Percentiles rank a stretch among this genome's conserved stretches.
phyloP scores from a whole-genome alignment of 2,113 vertebrate genomes.

The Gambusia holbrooki region DNA sequence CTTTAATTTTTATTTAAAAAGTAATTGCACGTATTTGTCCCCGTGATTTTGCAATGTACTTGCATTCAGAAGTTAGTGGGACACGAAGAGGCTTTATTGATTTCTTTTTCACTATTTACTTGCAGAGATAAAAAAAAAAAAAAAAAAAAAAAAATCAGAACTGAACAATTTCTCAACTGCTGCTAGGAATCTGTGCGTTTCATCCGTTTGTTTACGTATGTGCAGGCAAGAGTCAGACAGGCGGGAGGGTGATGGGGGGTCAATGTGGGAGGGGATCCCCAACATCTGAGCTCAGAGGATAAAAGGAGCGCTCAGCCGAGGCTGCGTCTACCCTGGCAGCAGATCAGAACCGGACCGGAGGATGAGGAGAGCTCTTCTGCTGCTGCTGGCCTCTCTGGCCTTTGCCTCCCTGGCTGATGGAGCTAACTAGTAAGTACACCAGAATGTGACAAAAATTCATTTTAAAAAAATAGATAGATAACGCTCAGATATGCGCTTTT shows the following conservation, averaged over 20 bases:
- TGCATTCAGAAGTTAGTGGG: not conserved
- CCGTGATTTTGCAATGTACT: not conserved
- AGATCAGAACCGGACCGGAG: conserved; percentile 12
- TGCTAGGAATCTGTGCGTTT: conserved; percentile 43
- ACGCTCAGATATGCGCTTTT: not conserved
- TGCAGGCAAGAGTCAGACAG: not conserved
- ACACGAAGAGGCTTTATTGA: conserved; percentile 31
- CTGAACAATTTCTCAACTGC: conserved; percentile 43
- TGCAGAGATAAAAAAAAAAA: conserved; percentile 7
- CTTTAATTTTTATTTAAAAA: too few species aligned
- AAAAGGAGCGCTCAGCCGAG: conserved; percentile 32
- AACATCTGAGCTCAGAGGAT: conserved; percentile 10
- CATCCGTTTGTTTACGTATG: not conserved
- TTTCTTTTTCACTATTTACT: conserved; percentile 40
- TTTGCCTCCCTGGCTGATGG: conserved; percentile 41
- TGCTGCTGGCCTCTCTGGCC: conserved; percentile 62
- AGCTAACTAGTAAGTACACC: conserved; percentile 55
- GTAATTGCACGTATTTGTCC: not conserved
- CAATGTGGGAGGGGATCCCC: not conserved
- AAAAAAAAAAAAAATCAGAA: too few species aligned
- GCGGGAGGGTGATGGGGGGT: not conserved
- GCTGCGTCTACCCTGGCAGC: conserved; percentile 6
- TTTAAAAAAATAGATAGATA: not conserved
- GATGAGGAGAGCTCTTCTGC: conserved; percentile 49
- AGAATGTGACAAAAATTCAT: not conserved